Percentiles rank a stretch among this genome's conserved stretches.
These are phyloP conservation scores for Limnephilus lunatus DNA, from an alignment of 2,888 invertebrate genomes.

Conservation along the genomic window DNA sequence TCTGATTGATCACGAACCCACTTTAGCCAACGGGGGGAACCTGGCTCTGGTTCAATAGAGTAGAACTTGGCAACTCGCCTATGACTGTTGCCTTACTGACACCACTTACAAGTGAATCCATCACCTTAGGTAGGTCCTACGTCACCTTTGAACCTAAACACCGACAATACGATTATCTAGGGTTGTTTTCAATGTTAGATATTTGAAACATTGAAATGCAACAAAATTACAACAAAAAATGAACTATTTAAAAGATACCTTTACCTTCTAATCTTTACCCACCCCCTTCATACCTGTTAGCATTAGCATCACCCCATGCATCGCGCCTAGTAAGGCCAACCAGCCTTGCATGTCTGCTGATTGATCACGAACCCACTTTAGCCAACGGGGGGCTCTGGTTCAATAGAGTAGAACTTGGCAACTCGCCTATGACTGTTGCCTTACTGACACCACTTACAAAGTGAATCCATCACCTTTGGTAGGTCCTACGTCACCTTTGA, in stretches of 20 bases:
- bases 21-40: neutral
- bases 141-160: neutral
- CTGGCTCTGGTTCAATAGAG: neutral
- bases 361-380: neutral
- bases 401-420: neutral
- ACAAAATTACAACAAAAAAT: too few relatives aligned
- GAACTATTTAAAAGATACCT: too few relatives aligned
- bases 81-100: neutral
- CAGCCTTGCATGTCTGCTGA: neutral
- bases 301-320: neutral
- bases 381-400: too few relatives aligned
- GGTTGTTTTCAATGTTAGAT: neutral
- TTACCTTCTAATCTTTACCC: too few relatives aligned
- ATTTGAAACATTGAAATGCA: neutral
- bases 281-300: neutral
- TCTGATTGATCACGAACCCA: neutral
- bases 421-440: neutral
- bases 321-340: neutral
- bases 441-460: neutral
- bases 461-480: neutral
- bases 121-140: neutral
- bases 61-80: neutral
- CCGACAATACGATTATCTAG: neutral
- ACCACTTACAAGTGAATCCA: neutral
- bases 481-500: too few relatives aligned